Base-by-base conservation (phyloP, 2,888 invertebrate species). In the Endomychus coccineus region DNA sequence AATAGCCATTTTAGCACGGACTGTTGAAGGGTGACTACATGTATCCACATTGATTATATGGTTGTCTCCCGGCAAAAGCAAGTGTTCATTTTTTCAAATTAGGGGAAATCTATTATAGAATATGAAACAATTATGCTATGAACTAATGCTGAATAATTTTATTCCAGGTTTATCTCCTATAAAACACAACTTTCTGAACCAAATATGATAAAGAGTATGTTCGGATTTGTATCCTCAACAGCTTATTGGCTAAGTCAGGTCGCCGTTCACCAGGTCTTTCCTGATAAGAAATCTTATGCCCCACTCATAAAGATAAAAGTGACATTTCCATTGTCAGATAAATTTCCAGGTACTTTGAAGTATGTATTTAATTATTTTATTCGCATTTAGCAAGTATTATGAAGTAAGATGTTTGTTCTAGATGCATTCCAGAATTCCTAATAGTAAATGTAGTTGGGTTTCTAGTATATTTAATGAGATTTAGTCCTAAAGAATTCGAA, bases 401-500 rank as follows among this genome's bases (percentile, higher is more conserved):
- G 5, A 5, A 19, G 7, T 19, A 19, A 19, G 7, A 6, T 5
- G 7, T 6, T 19, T 19, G 19, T 59, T 62, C 34, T 61, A 83
- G 83, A 56, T 88, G 83, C 59, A 75, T 95, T 57, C 95, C 95
- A 25, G 95, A 96, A 65, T 85, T 87, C 60, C 70, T 95, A 19
- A 69, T 91, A 29, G 92, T 92, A 64, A 95, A 94, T 64, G 73
- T 90, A 32, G 80, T 87, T 16, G 82, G 84, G 34, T 80, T 83
- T 61, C 72, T 92, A 49, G 78, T 83, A 46, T 82, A 89, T 64
- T 68, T 83, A 50, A 75, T 80, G 14, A 75, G 82, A 7, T 78
- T 81, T 28, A 70, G 69, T 39, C 71, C 73, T 2, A 68, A 71
- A 48, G 64, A 74, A 0, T 77, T 83, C 28, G 84, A 85, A 54